Evolutionary conservation across 2,113 vertebrate genomes (phyloP).

Genomic region (Solea solea): DNA sequence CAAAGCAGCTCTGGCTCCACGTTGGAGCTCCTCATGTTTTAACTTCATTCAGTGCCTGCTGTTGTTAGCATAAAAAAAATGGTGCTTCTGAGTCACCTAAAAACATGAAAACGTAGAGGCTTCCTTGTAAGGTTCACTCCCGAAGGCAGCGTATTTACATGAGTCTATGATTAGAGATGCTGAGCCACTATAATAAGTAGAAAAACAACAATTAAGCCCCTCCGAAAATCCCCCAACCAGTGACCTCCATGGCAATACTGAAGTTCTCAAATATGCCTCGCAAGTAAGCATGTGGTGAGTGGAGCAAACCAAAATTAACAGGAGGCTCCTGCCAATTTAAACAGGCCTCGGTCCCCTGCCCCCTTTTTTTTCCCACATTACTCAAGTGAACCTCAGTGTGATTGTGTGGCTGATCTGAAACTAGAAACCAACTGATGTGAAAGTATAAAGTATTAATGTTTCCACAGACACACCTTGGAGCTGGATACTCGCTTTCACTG

Average conservation of each 20-base stretch:
- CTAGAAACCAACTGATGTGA: conserved; percentile 11
- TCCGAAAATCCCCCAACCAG: conserved; percentile 2
- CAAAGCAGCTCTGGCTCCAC: not conserved
- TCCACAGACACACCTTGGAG: too few relatives aligned
- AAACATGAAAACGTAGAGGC: not conserved
- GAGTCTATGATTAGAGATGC: conserved; percentile 26
- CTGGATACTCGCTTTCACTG: too few relatives aligned
- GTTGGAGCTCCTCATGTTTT: conserved; percentile 2
- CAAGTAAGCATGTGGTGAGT: conserved; percentile 11
- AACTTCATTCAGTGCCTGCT: not conserved
- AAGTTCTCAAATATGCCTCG: conserved; percentile 32
- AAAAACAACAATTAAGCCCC: conserved; percentile 50
- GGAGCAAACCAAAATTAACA: conserved; percentile 36
- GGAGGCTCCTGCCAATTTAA: conserved; percentile 44
- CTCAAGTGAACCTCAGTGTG: conserved; percentile 11
- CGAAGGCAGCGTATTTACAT: not conserved
- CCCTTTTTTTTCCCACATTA: conserved; percentile 18
- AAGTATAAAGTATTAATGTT: not conserved
- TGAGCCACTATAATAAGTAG: conserved; percentile 13
- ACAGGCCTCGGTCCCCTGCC: conserved; percentile 21
- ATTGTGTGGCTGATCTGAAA: conserved; percentile 12
- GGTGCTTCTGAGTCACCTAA: conserved; percentile 6
- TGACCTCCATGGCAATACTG: conserved; percentile 7
- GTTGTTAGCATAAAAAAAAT: conserved; percentile 3
- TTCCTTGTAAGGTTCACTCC: not conserved